Base-by-base conservation (phyloP, 2,113 vertebrate genomes). In the Triplophysa siluroides region DNA sequence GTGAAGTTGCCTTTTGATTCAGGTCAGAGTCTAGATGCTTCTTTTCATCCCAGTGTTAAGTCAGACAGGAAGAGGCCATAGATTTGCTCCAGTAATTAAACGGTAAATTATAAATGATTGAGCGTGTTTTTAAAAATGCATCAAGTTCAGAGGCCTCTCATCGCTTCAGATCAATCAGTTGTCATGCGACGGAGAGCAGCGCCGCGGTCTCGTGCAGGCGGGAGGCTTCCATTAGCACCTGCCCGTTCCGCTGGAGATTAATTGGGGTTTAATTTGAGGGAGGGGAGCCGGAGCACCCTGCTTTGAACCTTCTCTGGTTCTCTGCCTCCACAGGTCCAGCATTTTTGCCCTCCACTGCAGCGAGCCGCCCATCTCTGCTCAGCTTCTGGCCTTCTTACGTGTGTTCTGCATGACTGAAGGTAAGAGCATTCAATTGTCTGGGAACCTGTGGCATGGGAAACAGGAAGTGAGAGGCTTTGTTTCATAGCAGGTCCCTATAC, bases 331-430 rank as follows among this genome's bases (percentile, higher is more conserved):
- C 89, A 99, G 98, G 81, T 99, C 97, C 64, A 98, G 95, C 72
- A 92, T 99, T 61, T 99, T 98, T 80, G 96, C 97, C 3, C 86
- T 99, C 84, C 96, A 98, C 81, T 92, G 93, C 64, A 96, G 93
- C 3, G 97, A 98, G 80, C 96, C 95, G 0, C 97, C 97, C 10
- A 96, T 98, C 78, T 97, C 97, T 21, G 95, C 98, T 67, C 98
- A 99, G 86, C 96, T 99, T 26, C 91, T 99, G 81, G 98, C 98
- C 85, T 99, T 99, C 83, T 95, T 99, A 47, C 92, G 97, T 52
- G 97, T 98, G 4, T 99, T 99, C 93, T 98, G 97, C 91, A 99
- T 99, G 98, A 97, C 91, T 0, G 98, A 99, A 92, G 98, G 98
- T 98, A 92, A 84, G 81, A 33, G n/a, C 33, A 13, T 24, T 16